These are phyloP conservation scores for Tapirus indicus DNA, from an alignment of 2,797 vertebrate species.

Conservation along the genomic window DNA sequence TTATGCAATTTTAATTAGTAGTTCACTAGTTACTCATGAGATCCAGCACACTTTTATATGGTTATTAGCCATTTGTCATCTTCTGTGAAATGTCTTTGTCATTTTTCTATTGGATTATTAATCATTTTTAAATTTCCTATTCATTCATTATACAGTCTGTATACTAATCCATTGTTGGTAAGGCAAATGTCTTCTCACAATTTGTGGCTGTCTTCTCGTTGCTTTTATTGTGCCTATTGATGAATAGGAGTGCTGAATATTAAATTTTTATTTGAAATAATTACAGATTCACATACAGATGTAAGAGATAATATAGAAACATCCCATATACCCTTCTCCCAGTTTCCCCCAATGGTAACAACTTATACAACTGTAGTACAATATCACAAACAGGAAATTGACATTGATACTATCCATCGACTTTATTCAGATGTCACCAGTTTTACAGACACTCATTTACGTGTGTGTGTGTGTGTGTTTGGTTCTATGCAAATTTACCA, in stretches of 20 bases:
- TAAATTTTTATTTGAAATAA: slow-evolving; percentile 24
- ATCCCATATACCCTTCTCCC: not conserved
- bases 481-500: not conserved
- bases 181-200: not conserved
- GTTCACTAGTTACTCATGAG: not conserved
- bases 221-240: not conserved
- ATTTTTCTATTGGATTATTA: not conserved
- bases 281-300: not conserved
- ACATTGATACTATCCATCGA: not conserved
- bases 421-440: not conserved
- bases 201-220: not conserved
- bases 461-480: not conserved
- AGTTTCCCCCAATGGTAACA: not conserved
- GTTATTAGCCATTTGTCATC: not conserved
- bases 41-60: not conserved
- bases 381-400: not conserved
- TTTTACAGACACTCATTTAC: not conserved
- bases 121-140: not conserved
- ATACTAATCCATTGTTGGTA: not conserved
- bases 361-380: not conserved
- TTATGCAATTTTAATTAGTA: slow-evolving; percentile 39
- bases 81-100: not conserved
- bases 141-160: not conserved
- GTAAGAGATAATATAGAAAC: not conserved
- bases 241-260: not conserved